Evolutionary conservation across 2,113 vertebrate genomes (phyloP).

Genomic region (Sinocyclocheilus anshuiensis): DNA sequence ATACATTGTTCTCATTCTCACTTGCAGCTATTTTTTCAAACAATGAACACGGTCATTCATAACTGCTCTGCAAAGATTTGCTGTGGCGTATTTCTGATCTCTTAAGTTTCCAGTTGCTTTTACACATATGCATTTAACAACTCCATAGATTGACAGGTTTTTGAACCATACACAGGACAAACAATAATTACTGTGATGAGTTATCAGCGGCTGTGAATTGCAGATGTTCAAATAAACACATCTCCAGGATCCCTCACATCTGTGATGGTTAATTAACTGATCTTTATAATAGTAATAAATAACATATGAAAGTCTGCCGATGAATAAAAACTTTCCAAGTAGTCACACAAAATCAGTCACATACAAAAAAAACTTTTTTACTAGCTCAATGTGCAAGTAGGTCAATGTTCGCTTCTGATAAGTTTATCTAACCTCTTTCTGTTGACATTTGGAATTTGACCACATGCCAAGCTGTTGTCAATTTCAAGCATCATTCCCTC

Average conservation of each 20-base stretch:
- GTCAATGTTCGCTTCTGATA: slow-evolving; percentile 4
- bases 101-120: background rate
- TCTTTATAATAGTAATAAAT: background rate
- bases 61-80: background rate
- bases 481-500: background rate
- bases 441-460: background rate
- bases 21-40: background rate
- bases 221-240: background rate
- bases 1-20: background rate
- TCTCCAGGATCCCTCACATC: background rate
- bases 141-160: background rate
- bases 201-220: background rate
- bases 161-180: background rate
- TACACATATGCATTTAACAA: background rate
- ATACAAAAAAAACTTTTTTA: background rate
- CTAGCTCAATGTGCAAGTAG: background rate
- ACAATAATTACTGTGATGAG: background rate
- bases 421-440: slow-evolving; percentile 2
- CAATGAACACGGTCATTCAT: background rate
- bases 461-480: background rate
- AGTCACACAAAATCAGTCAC: background rate
- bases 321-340: background rate
- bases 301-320: background rate
- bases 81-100: background rate
- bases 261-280: background rate